phyloP scores from a whole-genome alignment of 2,888 invertebrate species.

The Metalampra italica region DNA sequence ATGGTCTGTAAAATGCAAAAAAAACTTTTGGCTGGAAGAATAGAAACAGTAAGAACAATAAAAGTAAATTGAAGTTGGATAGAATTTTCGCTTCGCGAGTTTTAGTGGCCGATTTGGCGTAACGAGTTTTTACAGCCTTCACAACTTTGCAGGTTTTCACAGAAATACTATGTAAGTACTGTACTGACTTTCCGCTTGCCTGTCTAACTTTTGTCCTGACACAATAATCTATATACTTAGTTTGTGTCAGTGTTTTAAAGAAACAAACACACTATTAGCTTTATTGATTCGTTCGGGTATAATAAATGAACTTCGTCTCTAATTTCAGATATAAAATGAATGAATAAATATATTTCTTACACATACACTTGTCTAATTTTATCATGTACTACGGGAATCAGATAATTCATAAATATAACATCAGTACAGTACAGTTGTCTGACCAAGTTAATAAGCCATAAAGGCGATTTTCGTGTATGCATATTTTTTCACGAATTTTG shows the following conservation, averaged over 20 bases:
- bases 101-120: slow-evolving; percentile 75
- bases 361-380: too few species aligned
- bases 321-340: too few species aligned
- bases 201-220: slow-evolving; percentile 23
- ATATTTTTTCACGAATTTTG: too few species aligned
- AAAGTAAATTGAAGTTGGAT: slow-evolving; percentile 77
- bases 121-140: slow-evolving; percentile 75
- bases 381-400: too few species aligned
- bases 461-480: too few species aligned
- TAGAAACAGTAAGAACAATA: slow-evolving; percentile 71
- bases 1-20: slow-evolving; percentile 49
- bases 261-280: not conserved
- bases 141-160: slow-evolving; percentile 64
- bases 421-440: too few species aligned
- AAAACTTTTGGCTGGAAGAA: slow-evolving; percentile 52
- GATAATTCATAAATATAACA: too few species aligned
- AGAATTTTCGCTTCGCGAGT: slow-evolving; percentile 76
- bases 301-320: too few species aligned
- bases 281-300: too few species aligned
- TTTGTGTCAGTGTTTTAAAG: not conserved
- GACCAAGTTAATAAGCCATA: too few species aligned
- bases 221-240: slow-evolving; percentile 11
- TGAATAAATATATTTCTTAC: too few species aligned
- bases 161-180: slow-evolving; percentile 44
- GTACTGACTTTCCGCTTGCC: slow-evolving; percentile 34